These are phyloP conservation scores for Brachyopa scutellaris DNA, from an alignment of 2,888 invertebrate species.

Conservation along the genomic window DNA sequence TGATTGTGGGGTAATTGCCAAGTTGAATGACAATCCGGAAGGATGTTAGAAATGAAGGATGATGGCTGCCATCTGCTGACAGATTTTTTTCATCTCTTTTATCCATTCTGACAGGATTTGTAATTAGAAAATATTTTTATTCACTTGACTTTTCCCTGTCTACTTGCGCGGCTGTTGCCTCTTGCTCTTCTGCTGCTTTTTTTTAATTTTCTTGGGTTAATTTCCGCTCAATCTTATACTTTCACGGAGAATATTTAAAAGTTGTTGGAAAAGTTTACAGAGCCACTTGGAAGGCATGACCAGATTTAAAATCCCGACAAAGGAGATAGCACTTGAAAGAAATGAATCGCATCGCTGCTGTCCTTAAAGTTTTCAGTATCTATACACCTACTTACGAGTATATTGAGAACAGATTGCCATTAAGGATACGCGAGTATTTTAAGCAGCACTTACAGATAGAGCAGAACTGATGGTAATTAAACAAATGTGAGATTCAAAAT, in stretches of 20 bases:
- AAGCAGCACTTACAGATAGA: neutral
- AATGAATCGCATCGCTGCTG: neutral
- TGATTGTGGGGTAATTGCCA: slow-evolving; percentile 61
- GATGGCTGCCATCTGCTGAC: slow-evolving; percentile 54
- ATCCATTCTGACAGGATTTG: slow-evolving; percentile 44
- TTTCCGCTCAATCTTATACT: slow-evolving; percentile 38
- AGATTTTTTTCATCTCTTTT: slow-evolving; percentile 6
- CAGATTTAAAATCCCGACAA: neutral
- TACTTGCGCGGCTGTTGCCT: neutral
- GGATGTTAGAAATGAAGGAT: slow-evolving; percentile 36
- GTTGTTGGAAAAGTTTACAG: slow-evolving; percentile 18
- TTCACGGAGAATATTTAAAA: slow-evolving; percentile 35
- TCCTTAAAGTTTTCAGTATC: slow-evolving; percentile 18
- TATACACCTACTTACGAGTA: no score
- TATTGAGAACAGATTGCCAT: slow-evolving; percentile 18
- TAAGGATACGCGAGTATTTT: neutral
- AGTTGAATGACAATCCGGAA: slow-evolving; percentile 61
- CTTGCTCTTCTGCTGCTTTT: neutral
- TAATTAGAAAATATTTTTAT: slow-evolving; percentile 66
- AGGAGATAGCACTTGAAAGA: neutral
- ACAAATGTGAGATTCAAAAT: neutral
- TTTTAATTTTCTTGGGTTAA: slow-evolving; percentile 26
- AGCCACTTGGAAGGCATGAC: slow-evolving; percentile 3
- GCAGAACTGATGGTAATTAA: slow-evolving; percentile 20
- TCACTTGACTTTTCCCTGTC: slow-evolving; percentile 20